phyloP scores from a whole-genome alignment of 2,888 invertebrate genomes.

The Osmoderma eremita region DNA sequence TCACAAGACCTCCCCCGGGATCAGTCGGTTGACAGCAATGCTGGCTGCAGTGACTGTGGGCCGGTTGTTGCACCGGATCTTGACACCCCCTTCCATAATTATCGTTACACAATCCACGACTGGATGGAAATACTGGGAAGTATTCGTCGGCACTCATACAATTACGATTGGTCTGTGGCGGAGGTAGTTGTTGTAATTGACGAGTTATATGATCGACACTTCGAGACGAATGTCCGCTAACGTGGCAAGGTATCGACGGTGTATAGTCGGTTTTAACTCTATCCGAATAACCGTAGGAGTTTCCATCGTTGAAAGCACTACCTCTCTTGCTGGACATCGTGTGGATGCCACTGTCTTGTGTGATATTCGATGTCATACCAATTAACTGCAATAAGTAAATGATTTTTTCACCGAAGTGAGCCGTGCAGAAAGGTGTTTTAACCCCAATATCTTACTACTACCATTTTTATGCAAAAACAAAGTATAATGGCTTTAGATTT shows the following conservation, averaged over 20 bases:
- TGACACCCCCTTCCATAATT: slow-evolving; percentile 15
- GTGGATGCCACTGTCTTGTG: slow-evolving; percentile 67
- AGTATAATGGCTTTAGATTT: too few relatives aligned
- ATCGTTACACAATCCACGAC: slow-evolving; percentile 48
- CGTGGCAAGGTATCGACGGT: slow-evolving; percentile 44
- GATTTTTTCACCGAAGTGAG: too few relatives aligned
- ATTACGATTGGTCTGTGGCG: slow-evolving; percentile 22
- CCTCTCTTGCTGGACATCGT: slow-evolving; percentile 64
- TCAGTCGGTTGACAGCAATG: slow-evolving; percentile 55
- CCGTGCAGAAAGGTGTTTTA: too few relatives aligned
- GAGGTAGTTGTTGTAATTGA: slow-evolving; percentile 21
- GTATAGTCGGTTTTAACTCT: slow-evolving; percentile 56
- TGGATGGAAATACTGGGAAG: slow-evolving; percentile 49
- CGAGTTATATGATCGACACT: slow-evolving; percentile 52
- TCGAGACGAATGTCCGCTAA: slow-evolving; percentile 48
- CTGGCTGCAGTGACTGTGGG: slow-evolving; percentile 54
- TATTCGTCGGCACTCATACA: slow-evolving; percentile 27
- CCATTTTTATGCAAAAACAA: too few relatives aligned
- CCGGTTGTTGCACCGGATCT: not conserved
- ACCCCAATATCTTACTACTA: too few relatives aligned
- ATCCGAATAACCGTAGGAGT: slow-evolving; percentile 18
- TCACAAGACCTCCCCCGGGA: slow-evolving; percentile 56
- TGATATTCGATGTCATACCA: slow-evolving; percentile 59
- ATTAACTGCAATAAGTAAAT: slow-evolving; percentile 44
- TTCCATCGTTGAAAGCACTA: slow-evolving; percentile 59